Percentiles rank a stretch among this genome's conserved stretches.
Evolutionary conservation across 2,113 vertebrate species (phyloP).

Genomic region (Holacanthus passer): DNA sequence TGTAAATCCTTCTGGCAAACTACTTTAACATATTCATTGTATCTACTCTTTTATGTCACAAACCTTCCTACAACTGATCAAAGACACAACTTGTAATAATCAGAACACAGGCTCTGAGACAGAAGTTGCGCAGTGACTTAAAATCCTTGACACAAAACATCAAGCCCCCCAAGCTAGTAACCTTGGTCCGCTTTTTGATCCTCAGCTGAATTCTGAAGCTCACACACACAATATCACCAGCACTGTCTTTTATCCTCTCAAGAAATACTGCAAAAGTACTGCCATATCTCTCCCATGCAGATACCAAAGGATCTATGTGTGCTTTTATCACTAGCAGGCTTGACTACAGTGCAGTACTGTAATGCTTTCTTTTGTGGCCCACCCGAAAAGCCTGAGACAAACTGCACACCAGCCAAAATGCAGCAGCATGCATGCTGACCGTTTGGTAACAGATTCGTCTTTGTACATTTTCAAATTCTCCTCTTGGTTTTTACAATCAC

Average conservation of each 20-base stretch:
- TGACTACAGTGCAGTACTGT: not conserved
- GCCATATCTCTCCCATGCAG: constrained; percentile 18
- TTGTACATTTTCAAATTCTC: not conserved
- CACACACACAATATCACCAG: not conserved
- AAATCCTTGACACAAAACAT: constrained; percentile 12
- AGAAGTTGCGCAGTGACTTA: not conserved
- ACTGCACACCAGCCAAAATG: constrained; percentile 24
- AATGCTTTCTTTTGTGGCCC: constrained; percentile 23
- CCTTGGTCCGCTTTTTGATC: constrained; percentile 28
- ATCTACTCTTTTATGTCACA: not conserved
- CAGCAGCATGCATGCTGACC: constrained; percentile 33
- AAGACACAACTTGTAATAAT: not conserved
- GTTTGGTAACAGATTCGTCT: not conserved
- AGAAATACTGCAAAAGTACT: constrained; percentile 24
- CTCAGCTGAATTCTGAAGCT: constrained; percentile 23
- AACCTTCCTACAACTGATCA: not conserved
- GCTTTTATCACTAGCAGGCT: constrained; percentile 31
- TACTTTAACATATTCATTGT: not conserved
- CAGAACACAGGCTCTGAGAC: not conserved
- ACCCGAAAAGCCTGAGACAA: constrained; percentile 14
- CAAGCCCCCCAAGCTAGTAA: constrained; percentile 4
- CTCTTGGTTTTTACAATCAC: not conserved
- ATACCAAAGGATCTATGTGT: not conserved
- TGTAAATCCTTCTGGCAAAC: not conserved
- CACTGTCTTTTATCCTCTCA: constrained; percentile 23